Evolutionary conservation across 2,113 vertebrate species (phyloP).

Genomic region (Salvator merianae): DNA sequence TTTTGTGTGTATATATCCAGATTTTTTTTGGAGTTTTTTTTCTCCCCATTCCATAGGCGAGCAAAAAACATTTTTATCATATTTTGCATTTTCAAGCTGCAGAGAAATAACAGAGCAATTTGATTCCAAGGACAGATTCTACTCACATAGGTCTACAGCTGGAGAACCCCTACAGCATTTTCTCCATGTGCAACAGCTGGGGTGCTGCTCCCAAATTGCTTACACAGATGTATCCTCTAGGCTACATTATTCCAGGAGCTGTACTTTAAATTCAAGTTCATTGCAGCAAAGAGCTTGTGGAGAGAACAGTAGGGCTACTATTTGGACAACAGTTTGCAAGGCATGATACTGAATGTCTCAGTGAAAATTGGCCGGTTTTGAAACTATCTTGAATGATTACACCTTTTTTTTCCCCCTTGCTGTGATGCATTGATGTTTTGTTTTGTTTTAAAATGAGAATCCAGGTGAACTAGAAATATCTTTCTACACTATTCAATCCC

Average conservation of each 20-base stretch:
- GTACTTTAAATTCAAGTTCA: not conserved
- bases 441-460: too few relatives aligned
- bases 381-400: too few relatives aligned
- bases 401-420: too few relatives aligned
- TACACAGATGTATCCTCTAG: not conserved
- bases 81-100: not conserved
- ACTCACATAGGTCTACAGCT: not conserved
- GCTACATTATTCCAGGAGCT: not conserved
- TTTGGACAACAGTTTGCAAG: not conserved
- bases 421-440: too few relatives aligned
- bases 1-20: not conserved
- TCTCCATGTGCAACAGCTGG: constrained; percentile 21
- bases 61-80: not conserved
- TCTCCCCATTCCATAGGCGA: not conserved
- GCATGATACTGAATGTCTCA: not conserved
- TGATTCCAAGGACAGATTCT: not conserved
- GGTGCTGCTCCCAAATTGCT: constrained; percentile 12
- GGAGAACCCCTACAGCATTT: constrained; percentile 8
- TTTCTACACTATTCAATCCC: too few relatives aligned
- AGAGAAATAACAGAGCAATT: not conserved
- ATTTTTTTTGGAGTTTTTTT: not conserved
- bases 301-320: not conserved
- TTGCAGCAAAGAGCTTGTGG: not conserved
- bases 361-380: too few relatives aligned
- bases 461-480: too few relatives aligned